Evolutionary conservation across 2,113 vertebrate genomes (phyloP), one percentile per base, ranked within the genome.

Genomic region (Nesoenas mayeri): DNA sequence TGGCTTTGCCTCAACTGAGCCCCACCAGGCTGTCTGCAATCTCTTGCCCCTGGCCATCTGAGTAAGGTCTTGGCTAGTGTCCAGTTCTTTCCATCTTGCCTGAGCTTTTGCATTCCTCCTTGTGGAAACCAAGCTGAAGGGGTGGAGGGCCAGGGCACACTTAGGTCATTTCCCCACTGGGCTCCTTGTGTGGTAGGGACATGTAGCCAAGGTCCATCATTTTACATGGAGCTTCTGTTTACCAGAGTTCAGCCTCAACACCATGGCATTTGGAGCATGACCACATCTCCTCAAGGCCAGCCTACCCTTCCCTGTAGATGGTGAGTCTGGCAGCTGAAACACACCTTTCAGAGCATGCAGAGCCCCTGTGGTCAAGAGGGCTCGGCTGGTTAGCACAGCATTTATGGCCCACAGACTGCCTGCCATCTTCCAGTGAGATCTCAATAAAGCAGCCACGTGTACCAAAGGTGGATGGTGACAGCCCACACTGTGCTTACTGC

Each of bases 81-180:
- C 47, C 64, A 40, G 10, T 77, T 91, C n/a, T 86, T 93, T 90
- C 85, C 79, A 32, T 91, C 82, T 92, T 84, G 64, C 47, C 21
- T 70, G 40, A 83, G n/a, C 18, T 72, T 58, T 88, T 65, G 57
- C 0, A 0, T 80, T 92, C 29, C 24, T 93, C 36, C 58, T 53
- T 54, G 54, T 70, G 50, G 60, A 94, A 94, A 77, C 42, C 51
- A 90, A 14, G 40, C 6, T 1, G 9, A 78, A 85, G 72, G 85
- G 75, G 94, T 83, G 95, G 94, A 97, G 91, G 42, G 19, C 51
- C 4, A 5, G 67, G 56, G 67, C 42, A 91, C 40, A 51, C 54
- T 95, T 83, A 94, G 60, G 47, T 94, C 94, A 92, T 94, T 74
- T 97, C 88, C 75, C 67, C 1, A 0, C 47, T 80, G 62, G 60